These are phyloP conservation scores for Priocnemis perturbator DNA, from an alignment of 2,888 invertebrate species.

Conservation along the genomic window DNA sequence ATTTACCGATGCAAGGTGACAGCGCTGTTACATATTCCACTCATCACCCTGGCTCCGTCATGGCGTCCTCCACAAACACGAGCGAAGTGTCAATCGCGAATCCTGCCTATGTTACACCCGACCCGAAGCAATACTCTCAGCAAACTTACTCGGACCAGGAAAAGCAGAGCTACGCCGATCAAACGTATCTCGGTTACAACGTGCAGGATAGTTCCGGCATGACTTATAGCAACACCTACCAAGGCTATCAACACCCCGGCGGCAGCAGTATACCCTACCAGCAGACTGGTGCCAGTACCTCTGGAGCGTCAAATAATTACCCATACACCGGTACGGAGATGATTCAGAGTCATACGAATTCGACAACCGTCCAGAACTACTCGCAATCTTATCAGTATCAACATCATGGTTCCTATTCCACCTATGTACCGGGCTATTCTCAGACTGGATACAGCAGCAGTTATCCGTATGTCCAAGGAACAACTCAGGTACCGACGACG, in stretches of 20 bases:
- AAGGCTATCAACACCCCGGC: constrained; percentile 56
- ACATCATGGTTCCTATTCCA: constrained; percentile 51
- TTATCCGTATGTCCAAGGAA: constrained; percentile 47
- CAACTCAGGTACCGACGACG: constrained; percentile 31
- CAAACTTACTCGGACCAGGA: constrained; percentile 36
- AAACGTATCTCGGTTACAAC: constrained; percentile 31
- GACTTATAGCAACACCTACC: constrained; percentile 58
- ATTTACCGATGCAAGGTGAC: constrained; percentile 49
- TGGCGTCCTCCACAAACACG: constrained; percentile 5
- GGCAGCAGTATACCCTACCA: constrained; percentile 60
- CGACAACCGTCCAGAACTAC: constrained; percentile 55
- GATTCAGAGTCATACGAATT: constrained; percentile 69
- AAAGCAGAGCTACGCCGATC: constrained; percentile 46
- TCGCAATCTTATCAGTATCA: constrained; percentile 58
- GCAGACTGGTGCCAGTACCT: constrained; percentile 65
- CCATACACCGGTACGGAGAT: constrained; percentile 56
- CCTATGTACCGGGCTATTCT: constrained; percentile 48
- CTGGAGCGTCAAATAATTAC: constrained; percentile 36
- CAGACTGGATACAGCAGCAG: constrained; percentile 46
- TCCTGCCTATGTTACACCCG: constrained; percentile 28
- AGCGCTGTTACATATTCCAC: constrained; percentile 28
- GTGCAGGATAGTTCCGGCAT: constrained; percentile 34
- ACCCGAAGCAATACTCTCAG: constrained; percentile 38
- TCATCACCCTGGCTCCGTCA: constrained; percentile 24
- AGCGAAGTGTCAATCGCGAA: constrained; percentile 36